Evolutionary conservation across 92 coral and sea anemone species (phyloP), one percentile per base, ranked within the genome.

Genomic region (Epizoanthus stellaris): DNA sequence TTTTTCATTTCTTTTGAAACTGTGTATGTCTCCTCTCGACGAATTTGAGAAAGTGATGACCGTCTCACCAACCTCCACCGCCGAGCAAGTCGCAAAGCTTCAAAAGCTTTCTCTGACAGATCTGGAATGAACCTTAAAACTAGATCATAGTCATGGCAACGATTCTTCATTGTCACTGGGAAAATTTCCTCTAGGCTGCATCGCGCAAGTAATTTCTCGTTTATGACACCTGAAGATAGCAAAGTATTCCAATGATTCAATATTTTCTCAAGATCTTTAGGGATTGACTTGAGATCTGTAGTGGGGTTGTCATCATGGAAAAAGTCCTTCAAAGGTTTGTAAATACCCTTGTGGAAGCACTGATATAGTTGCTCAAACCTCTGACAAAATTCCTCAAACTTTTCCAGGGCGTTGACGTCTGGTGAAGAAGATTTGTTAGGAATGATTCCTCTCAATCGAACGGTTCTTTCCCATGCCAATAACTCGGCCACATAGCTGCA

Each of bases 51-150:
- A 6, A 88, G 87, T 3, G 98, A 94, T 4, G 92, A 67, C 76
- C 91, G 72, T 56, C 90, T 68, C 68, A 94, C 89, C 62, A 96
- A 85, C 40, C 98, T 82, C 98, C 98, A 96, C 13, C 98, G 88
- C 15, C 98, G 90, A 21, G 96, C 98, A 40, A 96, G 92, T 43
- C 94, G 80, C 21, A 96, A 72, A 9, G 98, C 95, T 88, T 94
- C 95, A 73, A 91, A 91, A 5, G 98, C 98, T 58, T 96, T 96
- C 87, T 92, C 98, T n/a, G 90, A 73, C 40, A 96, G 56, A 82
- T 96, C 98, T 3, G 98, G 98, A 85, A 96, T 86, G 5, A 96
- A 77, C 61, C 98, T 85, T 54, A 96, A 73, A 63, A 96, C 96
- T 4, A 91, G 83, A 65, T 96, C 98, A 45, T 85, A 96, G 64